phyloP scores from a whole-genome alignment of 1,140 invertebrate genomes.

The Diabrotica undecimpunctata region DNA sequence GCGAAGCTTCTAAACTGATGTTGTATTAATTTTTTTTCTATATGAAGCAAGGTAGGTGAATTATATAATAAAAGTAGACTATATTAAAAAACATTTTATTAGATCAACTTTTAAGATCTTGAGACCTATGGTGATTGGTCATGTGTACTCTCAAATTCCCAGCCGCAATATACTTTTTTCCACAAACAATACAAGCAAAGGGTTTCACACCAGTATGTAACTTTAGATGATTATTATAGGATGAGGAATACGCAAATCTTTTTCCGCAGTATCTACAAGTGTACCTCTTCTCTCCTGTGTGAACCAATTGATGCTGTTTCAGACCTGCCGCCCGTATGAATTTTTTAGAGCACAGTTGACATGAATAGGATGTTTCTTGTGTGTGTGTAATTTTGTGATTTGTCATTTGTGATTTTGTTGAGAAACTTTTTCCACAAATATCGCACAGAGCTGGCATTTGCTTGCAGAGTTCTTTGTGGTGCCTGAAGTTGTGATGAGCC shows the following conservation, averaged over 20 bases:
- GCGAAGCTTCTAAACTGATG: too few relatives aligned
- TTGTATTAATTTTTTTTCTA: too few relatives aligned
- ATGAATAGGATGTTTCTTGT: conserved; percentile 69
- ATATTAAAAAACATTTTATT: too few relatives aligned
- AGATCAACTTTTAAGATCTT: too few relatives aligned
- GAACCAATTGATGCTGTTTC: conserved; percentile 59
- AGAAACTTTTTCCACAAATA: conserved; percentile 76
- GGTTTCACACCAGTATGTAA: conserved; percentile 72
- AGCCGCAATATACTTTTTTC: conserved; percentile 61
- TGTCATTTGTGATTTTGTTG: conserved; percentile 64
- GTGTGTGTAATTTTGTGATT: conserved; percentile 69
- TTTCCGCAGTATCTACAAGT: conserved; percentile 68
- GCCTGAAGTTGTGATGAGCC: conserved; percentile 37
- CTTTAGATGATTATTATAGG: conserved; percentile 54
- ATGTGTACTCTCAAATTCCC: conserved; percentile 59
- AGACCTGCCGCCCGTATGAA: conserved; percentile 60
- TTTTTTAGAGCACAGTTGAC: conserved; percentile 62
- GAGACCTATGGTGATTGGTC: conserved; percentile 41
- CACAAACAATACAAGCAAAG: conserved; percentile 66
- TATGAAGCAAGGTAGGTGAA: too few relatives aligned
- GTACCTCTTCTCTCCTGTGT: conserved; percentile 64
- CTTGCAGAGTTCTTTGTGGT: conserved; percentile 35
- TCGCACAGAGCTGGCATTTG: conserved; percentile 55
- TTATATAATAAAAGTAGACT: too few relatives aligned
- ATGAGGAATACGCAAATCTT: conserved; percentile 72